Evolutionary conservation across 1,140 invertebrate species (phyloP).

Genomic region (Orchesella cincta): DNA sequence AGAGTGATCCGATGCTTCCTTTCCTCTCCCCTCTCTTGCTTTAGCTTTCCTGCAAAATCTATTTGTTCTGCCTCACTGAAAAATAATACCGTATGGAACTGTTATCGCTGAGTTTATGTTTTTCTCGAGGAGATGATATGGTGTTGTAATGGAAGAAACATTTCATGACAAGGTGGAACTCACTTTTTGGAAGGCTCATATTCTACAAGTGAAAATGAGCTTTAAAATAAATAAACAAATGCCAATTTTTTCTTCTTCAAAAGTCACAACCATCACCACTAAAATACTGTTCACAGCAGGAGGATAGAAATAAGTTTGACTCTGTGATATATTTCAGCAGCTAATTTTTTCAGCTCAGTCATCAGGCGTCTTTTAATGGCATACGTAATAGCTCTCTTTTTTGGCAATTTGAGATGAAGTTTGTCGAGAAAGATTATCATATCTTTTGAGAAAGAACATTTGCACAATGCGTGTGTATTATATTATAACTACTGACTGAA

Average conservation of each 20-base stretch:
- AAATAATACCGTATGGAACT: background rate
- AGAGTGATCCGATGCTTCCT: too few relatives aligned
- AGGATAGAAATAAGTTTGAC: background rate
- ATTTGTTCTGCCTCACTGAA: conserved; percentile 6
- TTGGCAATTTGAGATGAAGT: too few relatives aligned
- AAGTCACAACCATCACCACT: background rate
- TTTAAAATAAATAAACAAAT: conserved; percentile 10
- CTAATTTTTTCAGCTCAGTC: too few relatives aligned
- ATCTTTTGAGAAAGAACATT: too few relatives aligned
- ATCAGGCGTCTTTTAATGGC: too few relatives aligned
- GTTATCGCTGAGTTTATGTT: background rate
- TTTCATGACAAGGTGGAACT: background rate
- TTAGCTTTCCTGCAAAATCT: too few relatives aligned
- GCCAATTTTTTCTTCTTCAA: conserved; percentile 8
- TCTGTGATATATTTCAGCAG: too few relatives aligned
- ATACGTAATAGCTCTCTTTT: too few relatives aligned
- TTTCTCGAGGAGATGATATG: background rate
- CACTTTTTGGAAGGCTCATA: background rate
- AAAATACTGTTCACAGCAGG: conserved; percentile 12
- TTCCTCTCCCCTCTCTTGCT: too few relatives aligned
- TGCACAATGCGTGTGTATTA: too few relatives aligned
- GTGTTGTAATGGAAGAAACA: background rate
- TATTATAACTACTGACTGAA: too few relatives aligned
- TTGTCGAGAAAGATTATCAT: too few relatives aligned
- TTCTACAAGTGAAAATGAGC: conserved; percentile 8